phyloP scores from a whole-genome alignment of 2,888 invertebrate genomes.

The Argyresthia goedartella region DNA sequence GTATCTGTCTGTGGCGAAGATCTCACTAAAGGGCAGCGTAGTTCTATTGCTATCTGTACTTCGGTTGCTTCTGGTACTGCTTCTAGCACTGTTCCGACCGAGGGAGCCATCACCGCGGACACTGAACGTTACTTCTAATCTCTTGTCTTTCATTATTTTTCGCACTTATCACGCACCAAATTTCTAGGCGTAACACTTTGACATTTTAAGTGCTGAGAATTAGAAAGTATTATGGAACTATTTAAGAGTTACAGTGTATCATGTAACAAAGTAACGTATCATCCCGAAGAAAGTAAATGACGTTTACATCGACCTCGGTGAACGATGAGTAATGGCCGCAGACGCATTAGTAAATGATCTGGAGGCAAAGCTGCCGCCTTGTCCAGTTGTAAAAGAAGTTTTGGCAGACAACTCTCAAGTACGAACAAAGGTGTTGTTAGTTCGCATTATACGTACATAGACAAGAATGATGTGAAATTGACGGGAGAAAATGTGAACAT shows the following conservation, averaged over 20 bases:
- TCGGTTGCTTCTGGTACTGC: slow-evolving; percentile 52
- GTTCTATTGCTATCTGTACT: slow-evolving; percentile 44
- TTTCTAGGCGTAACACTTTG: slow-evolving; percentile 19
- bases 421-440: slow-evolving; percentile 50
- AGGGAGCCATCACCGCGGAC: slow-evolving; percentile 61
- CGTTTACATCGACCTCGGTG: slow-evolving; percentile 36
- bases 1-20: slow-evolving; percentile 56
- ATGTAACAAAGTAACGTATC: slow-evolving; percentile 29
- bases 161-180: slow-evolving; percentile 8
- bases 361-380: slow-evolving; percentile 40
- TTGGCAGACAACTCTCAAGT: slow-evolving; percentile 40
- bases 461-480: slow-evolving; percentile 29
- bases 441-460: slow-evolving; percentile 15
- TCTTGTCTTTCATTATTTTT: slow-evolving; percentile 56
- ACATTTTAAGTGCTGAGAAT: slow-evolving; percentile 21
- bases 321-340: slow-evolving; percentile 48
- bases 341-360: slow-evolving; percentile 51
- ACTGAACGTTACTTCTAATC: slow-evolving; percentile 58
- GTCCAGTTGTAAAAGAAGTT: slow-evolving; percentile 38
- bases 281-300: slow-evolving; percentile 47
- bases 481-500: slow-evolving; percentile 34
- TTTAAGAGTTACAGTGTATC: slow-evolving; percentile 30
- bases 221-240: slow-evolving; percentile 27
- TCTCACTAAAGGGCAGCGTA: slow-evolving; percentile 49
- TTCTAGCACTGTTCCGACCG: slow-evolving; percentile 45